Evolutionary conservation across 2,888 invertebrate genomes (phyloP).

Genomic region (Drosophila fulvimacula): DNA sequence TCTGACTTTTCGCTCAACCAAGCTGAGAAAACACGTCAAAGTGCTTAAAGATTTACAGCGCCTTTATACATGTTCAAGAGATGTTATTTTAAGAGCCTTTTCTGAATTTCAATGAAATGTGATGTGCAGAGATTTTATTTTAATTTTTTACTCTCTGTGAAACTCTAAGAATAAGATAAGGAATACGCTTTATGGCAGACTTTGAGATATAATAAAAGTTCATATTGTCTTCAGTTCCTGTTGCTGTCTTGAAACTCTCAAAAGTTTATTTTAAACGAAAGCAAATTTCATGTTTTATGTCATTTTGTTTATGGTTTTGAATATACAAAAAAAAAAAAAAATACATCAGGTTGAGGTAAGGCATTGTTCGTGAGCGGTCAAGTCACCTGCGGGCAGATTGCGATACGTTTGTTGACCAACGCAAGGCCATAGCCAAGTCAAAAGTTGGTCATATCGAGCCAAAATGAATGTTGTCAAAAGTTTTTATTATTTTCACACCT

Average conservation of each 20-base stretch:
- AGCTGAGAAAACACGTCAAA: constrained; percentile 55
- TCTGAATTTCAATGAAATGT: background rate
- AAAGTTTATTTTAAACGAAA: background rate
- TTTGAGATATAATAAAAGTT: too few species aligned
- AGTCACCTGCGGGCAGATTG: background rate
- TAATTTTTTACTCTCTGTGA: background rate
- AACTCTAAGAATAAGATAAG: background rate
- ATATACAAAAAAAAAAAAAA: background rate
- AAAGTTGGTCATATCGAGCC: background rate
- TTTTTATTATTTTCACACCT: background rate
- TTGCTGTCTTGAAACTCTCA: background rate
- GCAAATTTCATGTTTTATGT: background rate
- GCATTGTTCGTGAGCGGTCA: background rate
- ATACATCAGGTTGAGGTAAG: background rate
- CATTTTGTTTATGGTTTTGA: background rate
- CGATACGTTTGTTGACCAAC: background rate
- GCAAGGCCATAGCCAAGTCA: background rate
- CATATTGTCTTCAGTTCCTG: background rate
- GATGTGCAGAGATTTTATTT: background rate
- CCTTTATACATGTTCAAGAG: background rate
- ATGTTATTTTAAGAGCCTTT: background rate
- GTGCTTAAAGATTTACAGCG: constrained; percentile 36
- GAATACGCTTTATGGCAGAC: background rate
- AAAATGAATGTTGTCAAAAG: background rate
- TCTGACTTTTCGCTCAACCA: constrained; percentile 42